Conservation (phyloP, 2,888 invertebrate genomes). For the Drosophila meridiana region DNA sequence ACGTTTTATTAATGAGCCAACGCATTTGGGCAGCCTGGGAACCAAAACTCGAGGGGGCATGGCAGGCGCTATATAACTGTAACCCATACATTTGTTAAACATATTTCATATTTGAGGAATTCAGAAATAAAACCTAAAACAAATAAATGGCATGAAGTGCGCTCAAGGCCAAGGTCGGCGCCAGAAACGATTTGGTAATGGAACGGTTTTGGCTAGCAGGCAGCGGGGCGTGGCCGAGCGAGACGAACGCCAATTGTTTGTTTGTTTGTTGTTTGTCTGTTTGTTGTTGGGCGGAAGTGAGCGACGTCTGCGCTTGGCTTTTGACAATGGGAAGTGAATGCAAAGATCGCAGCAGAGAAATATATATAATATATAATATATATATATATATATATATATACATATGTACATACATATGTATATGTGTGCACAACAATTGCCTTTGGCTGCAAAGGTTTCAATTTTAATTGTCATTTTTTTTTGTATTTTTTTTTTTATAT, state of each 20-base stretch:
- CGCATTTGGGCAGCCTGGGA: slow-evolving; percentile 69
- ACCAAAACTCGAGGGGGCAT: slow-evolving; percentile 1
- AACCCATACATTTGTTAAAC: too few species aligned
- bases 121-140: not conserved
- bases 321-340: slow-evolving; percentile 75
- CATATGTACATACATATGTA: not conserved
- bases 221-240: slow-evolving; percentile 25
- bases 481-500: slow-evolving; percentile 19
- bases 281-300: slow-evolving; percentile 60
- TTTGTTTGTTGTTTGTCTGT: slow-evolving; percentile 6
- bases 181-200: slow-evolving; percentile 41
- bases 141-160: not conserved
- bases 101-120: not conserved
- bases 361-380: not conserved
- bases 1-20: slow-evolving; percentile 74
- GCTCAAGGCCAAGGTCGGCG: slow-evolving; percentile 57
- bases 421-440: slow-evolving; percentile 47
- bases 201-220: slow-evolving; percentile 44
- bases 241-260: slow-evolving; percentile 11
- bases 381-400: not conserved
- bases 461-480: slow-evolving; percentile 56
- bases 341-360: slow-evolving; percentile 51
- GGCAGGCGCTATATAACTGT: too few species aligned
- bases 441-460: slow-evolving; percentile 56
- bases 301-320: slow-evolving; percentile 63